These are phyloP conservation scores for Diceros bicornis DNA, from an alignment of 2,797 vertebrate species.

Conservation along the genomic window DNA sequence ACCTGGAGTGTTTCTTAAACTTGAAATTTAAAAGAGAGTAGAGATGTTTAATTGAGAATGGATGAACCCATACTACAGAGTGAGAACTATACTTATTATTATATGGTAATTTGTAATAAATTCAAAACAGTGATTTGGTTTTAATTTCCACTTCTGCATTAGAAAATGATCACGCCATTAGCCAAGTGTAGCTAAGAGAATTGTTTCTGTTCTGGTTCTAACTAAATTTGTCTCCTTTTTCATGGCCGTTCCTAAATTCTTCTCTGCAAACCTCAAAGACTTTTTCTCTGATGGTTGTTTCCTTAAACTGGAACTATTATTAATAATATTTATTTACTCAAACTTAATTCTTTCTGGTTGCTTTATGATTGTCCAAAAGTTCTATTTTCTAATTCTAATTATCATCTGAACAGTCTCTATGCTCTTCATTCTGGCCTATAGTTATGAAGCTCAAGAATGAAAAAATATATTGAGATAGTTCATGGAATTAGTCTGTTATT, in stretches of 20 bases:
- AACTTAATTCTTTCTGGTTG: neutral
- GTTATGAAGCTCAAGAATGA: neutral
- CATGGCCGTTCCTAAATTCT: neutral
- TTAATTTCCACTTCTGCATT: constrained; percentile 5
- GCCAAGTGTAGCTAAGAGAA: neutral
- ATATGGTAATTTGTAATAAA: neutral
- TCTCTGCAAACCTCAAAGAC: neutral
- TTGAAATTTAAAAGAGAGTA: neutral
- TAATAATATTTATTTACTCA: neutral
- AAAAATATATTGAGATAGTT: neutral
- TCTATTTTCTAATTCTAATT: constrained; percentile 26
- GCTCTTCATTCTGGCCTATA: neutral
- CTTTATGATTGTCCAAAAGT: neutral
- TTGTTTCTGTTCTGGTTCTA: neutral
- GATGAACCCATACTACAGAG: neutral
- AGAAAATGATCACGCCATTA: neutral
- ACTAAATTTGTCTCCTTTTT: neutral
- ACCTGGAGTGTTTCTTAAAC: neutral
- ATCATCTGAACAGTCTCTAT: neutral
- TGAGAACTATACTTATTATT: neutral
- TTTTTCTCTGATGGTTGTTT: neutral
- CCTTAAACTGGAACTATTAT: neutral
- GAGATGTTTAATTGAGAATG: neutral
- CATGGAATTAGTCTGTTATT: neutral
- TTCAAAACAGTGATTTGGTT: neutral